These are phyloP conservation scores for Rosalia funebris DNA, from an alignment of 2,888 invertebrate species.

Conservation along the genomic window DNA sequence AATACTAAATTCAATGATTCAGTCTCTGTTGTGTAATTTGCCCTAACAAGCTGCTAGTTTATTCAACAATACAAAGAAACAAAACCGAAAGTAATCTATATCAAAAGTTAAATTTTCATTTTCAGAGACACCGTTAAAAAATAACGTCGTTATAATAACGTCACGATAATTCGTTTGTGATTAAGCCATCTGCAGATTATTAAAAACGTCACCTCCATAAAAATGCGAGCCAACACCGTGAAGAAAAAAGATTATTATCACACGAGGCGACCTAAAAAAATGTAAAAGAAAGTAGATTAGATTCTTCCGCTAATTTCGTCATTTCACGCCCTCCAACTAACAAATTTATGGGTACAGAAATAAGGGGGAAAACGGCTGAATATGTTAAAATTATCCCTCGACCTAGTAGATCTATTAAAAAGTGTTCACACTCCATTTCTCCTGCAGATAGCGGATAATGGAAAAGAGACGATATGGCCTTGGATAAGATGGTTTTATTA, in stretches of 20 bases:
- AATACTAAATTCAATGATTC: no score
- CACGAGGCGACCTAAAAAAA: neutral
- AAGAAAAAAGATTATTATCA: neutral
- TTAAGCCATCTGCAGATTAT: no score
- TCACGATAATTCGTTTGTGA: no score
- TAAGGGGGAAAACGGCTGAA: slow-evolving; percentile 17
- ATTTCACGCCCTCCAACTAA: neutral
- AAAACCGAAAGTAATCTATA: no score
- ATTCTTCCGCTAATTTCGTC: slow-evolving; percentile 12
- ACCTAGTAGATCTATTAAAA: slow-evolving; percentile 21
- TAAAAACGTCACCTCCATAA: neutral
- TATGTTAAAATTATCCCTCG: slow-evolving; percentile 20
- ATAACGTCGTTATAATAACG: no score
- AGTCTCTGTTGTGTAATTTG: no score
- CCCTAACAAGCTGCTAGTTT: no score
- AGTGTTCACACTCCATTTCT: slow-evolving; percentile 25
- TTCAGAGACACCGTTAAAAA: no score
- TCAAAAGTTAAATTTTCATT: no score
- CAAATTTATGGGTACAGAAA: slow-evolving; percentile 5
- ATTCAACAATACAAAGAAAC: no score
- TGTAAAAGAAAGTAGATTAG: neutral
- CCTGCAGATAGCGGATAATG: slow-evolving; percentile 16
- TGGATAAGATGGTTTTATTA: slow-evolving; percentile 13
- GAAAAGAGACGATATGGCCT: slow-evolving; percentile 9
- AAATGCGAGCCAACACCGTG: neutral